Conservation (phyloP, 2,797 vertebrate species). For the Hozukius guyotensis region DNA sequence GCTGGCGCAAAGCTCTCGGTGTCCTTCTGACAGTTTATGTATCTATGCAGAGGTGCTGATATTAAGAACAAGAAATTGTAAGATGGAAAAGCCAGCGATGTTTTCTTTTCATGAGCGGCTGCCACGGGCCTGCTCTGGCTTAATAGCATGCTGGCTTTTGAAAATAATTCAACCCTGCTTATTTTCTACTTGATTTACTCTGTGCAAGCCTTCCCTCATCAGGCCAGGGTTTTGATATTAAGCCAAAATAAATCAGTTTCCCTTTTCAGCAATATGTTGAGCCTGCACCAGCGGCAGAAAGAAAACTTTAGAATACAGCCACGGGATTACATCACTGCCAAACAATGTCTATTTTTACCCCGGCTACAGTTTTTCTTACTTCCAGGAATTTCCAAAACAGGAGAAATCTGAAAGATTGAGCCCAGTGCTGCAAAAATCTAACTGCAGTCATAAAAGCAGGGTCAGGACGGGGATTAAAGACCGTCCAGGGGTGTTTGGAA, state of each 20-base stretch:
- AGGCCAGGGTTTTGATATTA: slow-evolving; percentile 72
- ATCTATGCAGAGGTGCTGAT: slow-evolving; percentile 68
- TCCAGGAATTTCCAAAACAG: slow-evolving; percentile 81
- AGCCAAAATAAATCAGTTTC: slow-evolving; percentile 78
- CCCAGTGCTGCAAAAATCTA: slow-evolving; percentile 45
- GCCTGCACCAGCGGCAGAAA: slow-evolving; percentile 60
- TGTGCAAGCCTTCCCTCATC: slow-evolving; percentile 71
- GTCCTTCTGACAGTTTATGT: slow-evolving; percentile 65
- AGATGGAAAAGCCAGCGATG: slow-evolving; percentile 73
- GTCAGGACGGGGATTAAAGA: slow-evolving; percentile 49
- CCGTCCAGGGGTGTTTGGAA: slow-evolving; percentile 29
- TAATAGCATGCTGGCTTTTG: slow-evolving; percentile 74
- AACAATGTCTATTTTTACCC: slow-evolving; percentile 83
- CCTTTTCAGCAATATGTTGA: slow-evolving; percentile 63
- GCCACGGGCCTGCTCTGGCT: slow-evolving; percentile 54
- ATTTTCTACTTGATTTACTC: slow-evolving; percentile 80
- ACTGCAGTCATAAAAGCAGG: slow-evolving; percentile 30
- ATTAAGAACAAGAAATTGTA: slow-evolving; percentile 65
- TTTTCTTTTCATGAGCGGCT: slow-evolving; percentile 73
- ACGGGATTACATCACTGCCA: slow-evolving; percentile 77
- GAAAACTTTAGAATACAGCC: slow-evolving; percentile 67
- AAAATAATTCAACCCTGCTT: slow-evolving; percentile 79
- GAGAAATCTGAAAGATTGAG: slow-evolving; percentile 65
- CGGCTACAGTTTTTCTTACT: slow-evolving; percentile 72
- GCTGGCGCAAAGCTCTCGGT: slow-evolving; percentile 41